A percentile compares a stretch with the other conserved stretches of the same genome.
phyloP scores from a whole-genome alignment of 2,888 invertebrate species.

The Cosmorhoe ocellata region DNA sequence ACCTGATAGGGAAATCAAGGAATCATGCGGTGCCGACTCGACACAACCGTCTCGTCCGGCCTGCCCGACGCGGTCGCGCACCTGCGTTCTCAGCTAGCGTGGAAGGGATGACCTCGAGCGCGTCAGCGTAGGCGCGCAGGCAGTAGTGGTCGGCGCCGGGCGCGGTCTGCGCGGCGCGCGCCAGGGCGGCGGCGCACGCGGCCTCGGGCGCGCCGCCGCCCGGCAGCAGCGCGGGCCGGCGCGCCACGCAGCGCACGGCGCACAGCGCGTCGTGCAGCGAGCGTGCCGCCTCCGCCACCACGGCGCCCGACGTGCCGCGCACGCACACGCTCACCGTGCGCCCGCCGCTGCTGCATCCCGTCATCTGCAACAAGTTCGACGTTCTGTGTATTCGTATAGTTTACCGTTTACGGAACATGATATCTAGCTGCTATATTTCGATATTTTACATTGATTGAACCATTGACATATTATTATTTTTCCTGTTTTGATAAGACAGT shows the following conservation, averaged over 20 bases:
- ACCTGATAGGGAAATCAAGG: conserved; percentile 75
- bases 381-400: too few species aligned
- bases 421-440: too few species aligned
- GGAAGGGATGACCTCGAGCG: conserved; percentile 88
- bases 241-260: conserved; percentile 97
- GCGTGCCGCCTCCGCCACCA: conserved; percentile 94
- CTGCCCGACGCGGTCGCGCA: too few species aligned
- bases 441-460: too few species aligned
- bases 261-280: conserved; percentile 95
- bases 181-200: conserved; percentile 93
- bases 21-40: too few species aligned
- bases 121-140: conserved; percentile 96
- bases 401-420: too few species aligned
- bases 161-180: conserved; percentile 90
- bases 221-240: conserved; percentile 94
- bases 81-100: conserved; percentile 78
- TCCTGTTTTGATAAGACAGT: too few species aligned
- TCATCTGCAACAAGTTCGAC: conserved; percentile 79
- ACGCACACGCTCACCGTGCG: conserved; percentile 96
- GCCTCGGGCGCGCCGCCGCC: conserved; percentile 99
- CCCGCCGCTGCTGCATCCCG: conserved; percentile 93
- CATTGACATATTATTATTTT: too few species aligned
- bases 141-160: conserved; percentile 98
- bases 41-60: too few species aligned
- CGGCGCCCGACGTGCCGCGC: conserved; percentile 92